Percentiles rank a stretch among this genome's conserved stretches.
Evolutionary conservation across 2,113 vertebrate species (phyloP).

Genomic region (Sphaerodactylus townsendi): DNA sequence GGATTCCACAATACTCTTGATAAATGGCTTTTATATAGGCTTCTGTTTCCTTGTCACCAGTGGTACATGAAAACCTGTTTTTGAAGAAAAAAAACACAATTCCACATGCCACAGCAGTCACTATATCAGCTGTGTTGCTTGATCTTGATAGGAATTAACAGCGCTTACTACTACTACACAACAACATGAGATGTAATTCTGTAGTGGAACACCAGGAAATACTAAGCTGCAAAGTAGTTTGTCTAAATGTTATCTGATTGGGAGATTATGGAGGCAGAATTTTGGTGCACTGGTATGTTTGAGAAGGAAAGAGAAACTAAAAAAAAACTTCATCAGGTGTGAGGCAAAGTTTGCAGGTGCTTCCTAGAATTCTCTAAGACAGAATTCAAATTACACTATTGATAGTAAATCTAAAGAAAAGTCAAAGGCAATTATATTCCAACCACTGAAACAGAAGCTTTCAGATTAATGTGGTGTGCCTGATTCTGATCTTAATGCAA

Average conservation of each 20-base stretch:
- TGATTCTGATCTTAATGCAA: conserved; percentile 1
- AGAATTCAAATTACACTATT: not conserved
- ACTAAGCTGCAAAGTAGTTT: not conserved
- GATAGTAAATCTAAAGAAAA: not conserved
- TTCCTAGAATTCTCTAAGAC: not conserved
- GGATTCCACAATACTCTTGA: not conserved
- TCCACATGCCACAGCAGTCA: not conserved
- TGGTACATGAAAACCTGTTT: not conserved
- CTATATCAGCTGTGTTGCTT: not conserved
- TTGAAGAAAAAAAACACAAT: not conserved
- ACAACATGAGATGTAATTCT: not conserved
- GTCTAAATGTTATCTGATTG: not conserved
- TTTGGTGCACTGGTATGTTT: not conserved
- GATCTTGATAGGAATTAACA: not conserved
- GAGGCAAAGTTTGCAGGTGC: not conserved
- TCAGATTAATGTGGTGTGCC: not conserved
- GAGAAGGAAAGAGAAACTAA: not conserved
- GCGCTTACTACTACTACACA: not conserved
- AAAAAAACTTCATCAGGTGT: not conserved
- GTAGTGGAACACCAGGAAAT: not conserved
- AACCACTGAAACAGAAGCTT: not conserved
- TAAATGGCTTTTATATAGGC: not conserved
- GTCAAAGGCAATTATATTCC: not conserved
- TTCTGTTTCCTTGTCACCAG: not conserved
- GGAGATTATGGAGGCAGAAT: not conserved